Evolutionary conservation across 2,888 invertebrate species (phyloP).

Genomic region (Agrotis exclamationis): DNA sequence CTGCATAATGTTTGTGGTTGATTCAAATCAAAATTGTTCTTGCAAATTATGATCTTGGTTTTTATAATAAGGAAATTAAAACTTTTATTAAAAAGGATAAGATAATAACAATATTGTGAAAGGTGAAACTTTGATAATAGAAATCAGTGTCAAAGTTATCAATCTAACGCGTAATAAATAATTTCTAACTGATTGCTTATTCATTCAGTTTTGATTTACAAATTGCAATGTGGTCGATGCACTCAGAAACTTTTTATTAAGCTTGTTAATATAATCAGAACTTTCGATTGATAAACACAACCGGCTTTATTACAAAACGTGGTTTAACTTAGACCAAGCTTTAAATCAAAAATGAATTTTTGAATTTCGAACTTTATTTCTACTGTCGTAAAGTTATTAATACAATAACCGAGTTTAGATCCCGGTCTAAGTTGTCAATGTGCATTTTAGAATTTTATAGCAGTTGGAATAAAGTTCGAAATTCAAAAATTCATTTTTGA

Average conservation of each 20-base stretch:
- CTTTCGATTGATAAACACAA: too few relatives aligned
- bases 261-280: conserved; percentile 12
- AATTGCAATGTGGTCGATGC: not conserved
- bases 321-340: too few relatives aligned
- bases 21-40: not conserved
- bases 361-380: too few relatives aligned
- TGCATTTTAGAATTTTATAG: too few relatives aligned
- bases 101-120: not conserved
- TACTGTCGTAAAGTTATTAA: too few relatives aligned
- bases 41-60: not conserved
- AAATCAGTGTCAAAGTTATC: not conserved
- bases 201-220: not conserved
- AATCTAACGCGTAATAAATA: not conserved
- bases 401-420: too few relatives aligned
- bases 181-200: not conserved
- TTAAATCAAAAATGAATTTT: too few relatives aligned
- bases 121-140: not conserved
- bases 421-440: too few relatives aligned
- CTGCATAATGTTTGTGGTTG: conserved; percentile 2
- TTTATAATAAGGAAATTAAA: not conserved
- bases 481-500: too few relatives aligned
- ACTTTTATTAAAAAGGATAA: too few relatives aligned
- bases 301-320: too few relatives aligned
- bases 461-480: too few relatives aligned
- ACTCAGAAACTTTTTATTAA: not conserved